Conservation (phyloP, 2,113 vertebrate species). For the Notechis scutatus region DNA sequence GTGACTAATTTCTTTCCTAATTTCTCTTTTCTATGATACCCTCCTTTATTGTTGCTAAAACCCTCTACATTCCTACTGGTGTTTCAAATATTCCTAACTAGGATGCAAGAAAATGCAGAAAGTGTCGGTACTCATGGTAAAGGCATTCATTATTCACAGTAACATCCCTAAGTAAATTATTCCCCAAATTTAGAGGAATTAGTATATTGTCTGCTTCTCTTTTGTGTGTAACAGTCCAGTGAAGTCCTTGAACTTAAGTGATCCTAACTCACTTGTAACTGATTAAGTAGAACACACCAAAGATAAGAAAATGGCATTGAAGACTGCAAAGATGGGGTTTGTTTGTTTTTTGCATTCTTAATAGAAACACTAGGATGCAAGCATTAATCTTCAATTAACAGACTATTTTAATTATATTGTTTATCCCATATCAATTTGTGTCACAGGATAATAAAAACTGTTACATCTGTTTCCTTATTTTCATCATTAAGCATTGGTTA, state of each 20-base stretch:
- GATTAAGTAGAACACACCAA: neutral
- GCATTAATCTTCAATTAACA: neutral
- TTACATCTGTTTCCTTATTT: neutral
- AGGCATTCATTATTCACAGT: neutral
- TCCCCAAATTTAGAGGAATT: neutral
- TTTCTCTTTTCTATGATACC: neutral
- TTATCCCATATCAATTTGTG: neutral
- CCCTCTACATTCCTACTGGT: neutral
- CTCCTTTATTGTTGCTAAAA: neutral
- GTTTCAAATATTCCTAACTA: neutral
- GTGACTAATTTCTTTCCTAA: neutral
- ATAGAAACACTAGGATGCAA: neutral
- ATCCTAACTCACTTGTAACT: neutral
- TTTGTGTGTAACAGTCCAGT: neutral
- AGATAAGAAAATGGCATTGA: neutral
- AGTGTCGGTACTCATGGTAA: neutral
- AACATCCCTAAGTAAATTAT: neutral
- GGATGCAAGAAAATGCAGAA: too few relatives aligned
- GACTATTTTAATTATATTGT: neutral
- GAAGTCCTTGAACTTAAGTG: neutral
- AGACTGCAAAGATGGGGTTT: neutral
- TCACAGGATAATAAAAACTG: neutral
- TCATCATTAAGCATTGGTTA: neutral
- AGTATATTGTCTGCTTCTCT: too few relatives aligned
- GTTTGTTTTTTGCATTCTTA: neutral